Percentiles rank a stretch among this genome's conserved stretches.
These are phyloP conservation scores for Gallinago media DNA, from an alignment of 2,113 vertebrate genomes.

Conservation along the genomic window DNA sequence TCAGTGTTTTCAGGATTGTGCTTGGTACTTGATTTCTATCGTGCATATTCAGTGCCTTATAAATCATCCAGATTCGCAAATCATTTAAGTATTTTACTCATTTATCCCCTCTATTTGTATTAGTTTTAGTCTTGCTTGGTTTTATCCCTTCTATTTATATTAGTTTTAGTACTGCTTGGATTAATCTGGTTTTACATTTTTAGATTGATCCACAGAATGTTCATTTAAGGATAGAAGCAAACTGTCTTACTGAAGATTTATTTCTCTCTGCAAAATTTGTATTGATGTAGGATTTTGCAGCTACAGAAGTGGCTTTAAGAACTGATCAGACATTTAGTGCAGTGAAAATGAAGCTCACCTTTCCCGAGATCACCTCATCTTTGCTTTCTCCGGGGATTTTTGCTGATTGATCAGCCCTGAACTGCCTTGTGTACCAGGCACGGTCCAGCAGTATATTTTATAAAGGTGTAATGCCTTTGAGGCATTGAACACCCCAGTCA, in stretches of 20 bases:
- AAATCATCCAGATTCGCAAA: conserved; percentile 61
- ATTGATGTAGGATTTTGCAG: not conserved
- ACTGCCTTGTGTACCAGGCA: not conserved
- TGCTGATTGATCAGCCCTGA: not conserved
- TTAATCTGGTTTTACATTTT: conserved; percentile 38
- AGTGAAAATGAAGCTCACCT: not conserved
- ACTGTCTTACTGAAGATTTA: not conserved
- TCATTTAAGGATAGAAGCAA: not conserved
- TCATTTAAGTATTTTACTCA: conserved; percentile 28
- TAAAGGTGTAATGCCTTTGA: not conserved
- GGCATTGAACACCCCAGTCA: not conserved
- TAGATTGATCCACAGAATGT: not conserved
- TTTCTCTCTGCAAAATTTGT: not conserved
- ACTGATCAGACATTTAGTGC: not conserved
- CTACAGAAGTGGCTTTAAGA: not conserved
- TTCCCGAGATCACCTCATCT: not conserved
- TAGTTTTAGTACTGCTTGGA: not conserved
- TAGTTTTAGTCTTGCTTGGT: conserved; percentile 20
- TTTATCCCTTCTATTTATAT: conserved; percentile 27
- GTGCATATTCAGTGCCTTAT: conserved; percentile 53
- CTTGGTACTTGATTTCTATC: conserved; percentile 63
- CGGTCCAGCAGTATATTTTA: not conserved
- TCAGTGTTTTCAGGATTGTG: conserved; percentile 45
- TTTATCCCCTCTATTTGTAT: conserved; percentile 26
- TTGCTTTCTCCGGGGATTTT: not conserved